These are phyloP conservation scores for Scaptomyza pallida DNA, from an alignment of 1,140 invertebrate genomes.

Conservation along the genomic window DNA sequence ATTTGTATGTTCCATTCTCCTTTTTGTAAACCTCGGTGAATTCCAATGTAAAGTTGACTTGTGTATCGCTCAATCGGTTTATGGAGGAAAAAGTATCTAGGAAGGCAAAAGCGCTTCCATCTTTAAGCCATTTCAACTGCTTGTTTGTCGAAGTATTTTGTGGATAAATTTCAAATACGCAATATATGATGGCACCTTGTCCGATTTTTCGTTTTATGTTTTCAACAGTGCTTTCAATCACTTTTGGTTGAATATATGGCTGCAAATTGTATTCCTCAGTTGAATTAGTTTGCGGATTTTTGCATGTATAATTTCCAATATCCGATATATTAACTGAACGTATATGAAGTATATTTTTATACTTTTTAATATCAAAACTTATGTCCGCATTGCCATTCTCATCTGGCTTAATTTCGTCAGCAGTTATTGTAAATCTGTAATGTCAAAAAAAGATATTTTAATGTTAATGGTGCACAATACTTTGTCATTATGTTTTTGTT, in stretches of 20 bases:
- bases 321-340: constrained; percentile 84
- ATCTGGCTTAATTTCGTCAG: constrained; percentile 31
- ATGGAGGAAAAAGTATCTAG: constrained; percentile 70
- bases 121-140: constrained; percentile 85
- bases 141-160: constrained; percentile 84
- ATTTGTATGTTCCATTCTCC: constrained; percentile 88
- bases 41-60: constrained; percentile 85
- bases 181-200: constrained; percentile 85
- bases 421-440: constrained; percentile 45
- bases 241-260: constrained; percentile 84
- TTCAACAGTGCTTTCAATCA: constrained; percentile 83
- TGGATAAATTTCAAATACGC: constrained; percentile 86
- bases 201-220: constrained; percentile 85
- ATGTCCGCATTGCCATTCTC: constrained; percentile 34
- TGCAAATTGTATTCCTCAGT: constrained; percentile 71
- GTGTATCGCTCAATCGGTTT: constrained; percentile 85
- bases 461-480: background rate
- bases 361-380: constrained; percentile 46
- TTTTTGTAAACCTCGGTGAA: constrained; percentile 86
- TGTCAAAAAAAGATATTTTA: background rate
- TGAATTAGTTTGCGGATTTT: constrained; percentile 70
- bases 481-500: background rate
- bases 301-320: constrained; percentile 85
- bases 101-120: constrained; percentile 84
- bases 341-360: constrained; percentile 60